Evolutionary conservation across 1,140 invertebrate genomes (phyloP), one percentile per base, ranked within the genome.

Genomic region (Brachionus sp.): DNA sequence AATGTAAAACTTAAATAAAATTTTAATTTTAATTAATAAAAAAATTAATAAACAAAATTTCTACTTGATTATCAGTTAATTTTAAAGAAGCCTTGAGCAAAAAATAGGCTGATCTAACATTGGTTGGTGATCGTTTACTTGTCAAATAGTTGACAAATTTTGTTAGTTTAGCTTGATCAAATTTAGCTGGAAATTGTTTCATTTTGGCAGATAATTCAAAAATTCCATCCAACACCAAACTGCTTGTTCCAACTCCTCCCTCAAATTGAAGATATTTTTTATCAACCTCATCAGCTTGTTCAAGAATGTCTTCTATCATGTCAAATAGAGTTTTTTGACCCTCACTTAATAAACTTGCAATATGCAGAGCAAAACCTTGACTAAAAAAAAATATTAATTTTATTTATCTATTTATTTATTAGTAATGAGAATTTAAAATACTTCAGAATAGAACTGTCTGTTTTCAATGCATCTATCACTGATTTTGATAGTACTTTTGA

Each of bases 281-380:
- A 90, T 97, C 93, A 25, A 96, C 93, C 91, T 98, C 95, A 91
- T 98, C 96, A 39, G 95, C 95, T 88, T 97, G 95, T 12, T 95
- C 93, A 84, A 97, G 90, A 53, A 94, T 92, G 90, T 97, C 95
- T 90, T 96, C 95, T 66, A 97, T 93, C 66, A 93, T 91, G 82
- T 94, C 92, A 82, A 92, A 91, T 42, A 93, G 93, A 80, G 88
- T 87, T 53, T 85, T 87, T 46, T 92, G 91, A 84, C 91, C 91
- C 0, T 92, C 92, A 44, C 88, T 88, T 2, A 93, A 85, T 29
- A 90, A 90, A 25, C 94, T 89, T 46, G 94, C 94, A 82, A 95
- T 91, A 84, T 93, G 92, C 84, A 97, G 94, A 50, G 93, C 91
- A 88, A 95, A 94, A 0, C 93, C 95, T 84, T 95, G 91, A 86